Conservation (phyloP, 2,888 invertebrate species). For the Psylliodes chrysocephalus region DNA sequence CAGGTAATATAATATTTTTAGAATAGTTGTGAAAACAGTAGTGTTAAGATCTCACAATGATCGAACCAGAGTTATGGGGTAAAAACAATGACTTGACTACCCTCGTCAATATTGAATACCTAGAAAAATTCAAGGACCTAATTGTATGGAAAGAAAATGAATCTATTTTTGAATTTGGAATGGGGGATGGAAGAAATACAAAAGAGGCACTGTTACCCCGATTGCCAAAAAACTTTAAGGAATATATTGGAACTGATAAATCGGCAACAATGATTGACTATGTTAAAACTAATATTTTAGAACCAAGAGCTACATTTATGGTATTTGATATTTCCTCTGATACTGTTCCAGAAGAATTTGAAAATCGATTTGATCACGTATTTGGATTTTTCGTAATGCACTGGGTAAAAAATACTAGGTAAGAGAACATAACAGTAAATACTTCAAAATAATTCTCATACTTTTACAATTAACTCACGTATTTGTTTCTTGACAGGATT, state of each 20-base stretch:
- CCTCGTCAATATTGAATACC: neutral
- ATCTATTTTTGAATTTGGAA: constrained; percentile 75
- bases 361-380: constrained; percentile 29
- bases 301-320: constrained; percentile 20
- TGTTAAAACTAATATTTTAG: neutral
- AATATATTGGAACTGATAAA: constrained; percentile 30
- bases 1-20: too few relatives aligned
- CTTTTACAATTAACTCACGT: too few relatives aligned
- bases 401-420: constrained; percentile 36
- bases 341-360: constrained; percentile 18
- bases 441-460: too few relatives aligned
- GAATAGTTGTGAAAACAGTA: too few relatives aligned
- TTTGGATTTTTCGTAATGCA: constrained; percentile 33
- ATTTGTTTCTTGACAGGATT: too few relatives aligned
- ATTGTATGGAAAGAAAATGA: constrained; percentile 50
- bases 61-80: neutral
- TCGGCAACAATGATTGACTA: constrained; percentile 25
- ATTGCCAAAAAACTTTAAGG: constrained; percentile 28
- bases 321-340: constrained; percentile 16
- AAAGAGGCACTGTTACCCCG: constrained; percentile 40
- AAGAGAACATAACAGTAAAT: too few relatives aligned
- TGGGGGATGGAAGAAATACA: constrained; percentile 78
- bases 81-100: constrained; percentile 2
- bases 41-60: too few relatives aligned
- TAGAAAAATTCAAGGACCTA: neutral